Percentiles rank a stretch among this genome's conserved stretches.
Evolutionary conservation across 2,113 vertebrate genomes (phyloP).

Genomic region (Eptesicus fuscus): DNA sequence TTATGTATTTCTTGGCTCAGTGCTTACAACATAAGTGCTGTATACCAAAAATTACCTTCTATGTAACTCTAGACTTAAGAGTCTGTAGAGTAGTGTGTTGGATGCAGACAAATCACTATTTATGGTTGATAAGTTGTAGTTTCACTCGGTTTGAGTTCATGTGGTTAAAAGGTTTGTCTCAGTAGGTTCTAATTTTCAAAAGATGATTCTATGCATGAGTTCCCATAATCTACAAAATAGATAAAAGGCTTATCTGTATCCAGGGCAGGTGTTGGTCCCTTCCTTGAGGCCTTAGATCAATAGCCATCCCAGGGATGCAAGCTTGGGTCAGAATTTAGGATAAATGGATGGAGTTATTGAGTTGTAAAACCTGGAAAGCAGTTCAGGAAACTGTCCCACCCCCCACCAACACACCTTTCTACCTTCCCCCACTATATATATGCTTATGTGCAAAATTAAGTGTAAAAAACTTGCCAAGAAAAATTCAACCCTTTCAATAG

Average conservation of each 20-base stretch:
- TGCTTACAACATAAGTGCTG: neutral
- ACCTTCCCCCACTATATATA: neutral
- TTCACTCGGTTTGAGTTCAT: neutral
- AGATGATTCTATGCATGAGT: neutral
- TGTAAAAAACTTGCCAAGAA: neutral
- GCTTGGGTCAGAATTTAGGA: neutral
- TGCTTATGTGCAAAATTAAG: neutral
- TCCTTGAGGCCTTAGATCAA: neutral
- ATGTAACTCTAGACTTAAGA: neutral
- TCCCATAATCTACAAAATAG: neutral
- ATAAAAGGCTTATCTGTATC: neutral
- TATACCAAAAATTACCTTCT: neutral
- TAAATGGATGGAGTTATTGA: neutral
- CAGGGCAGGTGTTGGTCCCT: neutral
- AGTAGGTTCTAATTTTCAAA: neutral
- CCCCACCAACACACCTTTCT: neutral
- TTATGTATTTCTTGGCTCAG: neutral
- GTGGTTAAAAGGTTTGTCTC: neutral
- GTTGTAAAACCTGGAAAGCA: neutral
- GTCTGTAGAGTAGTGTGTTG: neutral
- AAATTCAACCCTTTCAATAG: neutral
- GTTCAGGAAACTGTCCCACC: neutral
- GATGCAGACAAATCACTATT: neutral
- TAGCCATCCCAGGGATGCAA: neutral
- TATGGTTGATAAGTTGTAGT: neutral